phyloP scores from a whole-genome alignment of 2,888 invertebrate species.

The Polia nebulosa region DNA sequence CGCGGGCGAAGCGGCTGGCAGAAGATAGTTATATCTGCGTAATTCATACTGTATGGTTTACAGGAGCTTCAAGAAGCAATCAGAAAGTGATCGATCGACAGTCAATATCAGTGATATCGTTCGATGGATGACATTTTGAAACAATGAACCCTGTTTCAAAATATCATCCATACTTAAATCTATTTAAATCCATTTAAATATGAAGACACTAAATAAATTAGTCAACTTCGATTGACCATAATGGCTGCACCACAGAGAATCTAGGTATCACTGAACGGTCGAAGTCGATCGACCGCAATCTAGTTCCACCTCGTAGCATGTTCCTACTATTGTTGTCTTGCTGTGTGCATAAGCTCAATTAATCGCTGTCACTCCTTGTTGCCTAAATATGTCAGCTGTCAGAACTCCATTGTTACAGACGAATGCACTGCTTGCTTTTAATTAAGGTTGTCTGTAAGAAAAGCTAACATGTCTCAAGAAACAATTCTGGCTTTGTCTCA shows the following conservation, averaged over 20 bases:
- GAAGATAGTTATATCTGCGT: no score
- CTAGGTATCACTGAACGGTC: background rate
- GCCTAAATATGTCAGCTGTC: conserved; percentile 5
- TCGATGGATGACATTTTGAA: no score
- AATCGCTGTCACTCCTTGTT: conserved; percentile 2
- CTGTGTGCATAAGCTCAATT: background rate
- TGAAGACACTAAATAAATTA: background rate
- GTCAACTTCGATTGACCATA: background rate
- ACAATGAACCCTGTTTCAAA: no score
- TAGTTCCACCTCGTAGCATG: background rate
- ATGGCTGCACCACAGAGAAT: background rate
- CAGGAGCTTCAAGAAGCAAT: background rate
- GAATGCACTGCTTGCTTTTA: background rate
- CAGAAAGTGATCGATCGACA: background rate
- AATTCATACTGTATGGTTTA: background rate
- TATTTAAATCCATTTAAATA: background rate
- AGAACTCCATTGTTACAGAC: background rate
- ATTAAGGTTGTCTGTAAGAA: conserved; percentile 12
- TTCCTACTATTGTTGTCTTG: background rate
- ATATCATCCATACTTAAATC: no score
- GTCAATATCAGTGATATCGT: background rate
- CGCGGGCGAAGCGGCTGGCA: no score
- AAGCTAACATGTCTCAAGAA: background rate
- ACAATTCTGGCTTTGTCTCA: conserved; percentile 5
- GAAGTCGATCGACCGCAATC: background rate